Evolutionary conservation across 2,888 invertebrate genomes (phyloP), one percentile per base, ranked within the genome.

Genomic region (Drosophila demipolita): DNA sequence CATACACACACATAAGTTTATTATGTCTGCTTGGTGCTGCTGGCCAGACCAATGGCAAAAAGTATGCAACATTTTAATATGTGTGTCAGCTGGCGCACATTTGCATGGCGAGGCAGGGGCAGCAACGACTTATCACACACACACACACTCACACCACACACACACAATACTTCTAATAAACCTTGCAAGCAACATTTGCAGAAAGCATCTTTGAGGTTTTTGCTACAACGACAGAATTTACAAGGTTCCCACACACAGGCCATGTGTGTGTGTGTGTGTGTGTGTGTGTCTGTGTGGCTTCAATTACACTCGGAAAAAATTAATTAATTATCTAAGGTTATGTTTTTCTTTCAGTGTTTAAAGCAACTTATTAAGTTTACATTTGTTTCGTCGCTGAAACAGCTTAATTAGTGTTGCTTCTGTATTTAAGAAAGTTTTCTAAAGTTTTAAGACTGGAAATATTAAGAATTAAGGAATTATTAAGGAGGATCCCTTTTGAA

Each of bases 11-110:
- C 7, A 20, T 20, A 83, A 83, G 89, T 88, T 86, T 81, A 88
- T 84, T 81, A 85, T 77, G 89, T 80, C 82, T 81, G 64, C 55
- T 49, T 73, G 52, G 40, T 53, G 57, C 33, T 48, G 59, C 70
- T 73, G 67, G 78, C 66, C 73, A 66, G 42, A 66, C 58, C 17
- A 80, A 42, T 69, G 50, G 67, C 69, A 38, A 61, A 70, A 75
- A 89, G 80, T 82, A 75, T 85, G 88, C 90, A 86, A 89, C 87
- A 88, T 87, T 88, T 89, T 88, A 89, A 88, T 87, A 85, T 88
- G 86, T 89, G 76, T 85, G 88, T 80, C 90, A 83, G 80, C 78
- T 75, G 77, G 80, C 76, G 64, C 70, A 75, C 54, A 79, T 86
- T 72, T 75, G 72, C 74, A 73, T 78, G 58, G 65, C 12, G 53